Percentiles rank a stretch among this genome's conserved stretches.
These are phyloP conservation scores for Gallinago undulata DNA, from an alignment of 2,113 vertebrate genomes.

Conservation along the genomic window DNA sequence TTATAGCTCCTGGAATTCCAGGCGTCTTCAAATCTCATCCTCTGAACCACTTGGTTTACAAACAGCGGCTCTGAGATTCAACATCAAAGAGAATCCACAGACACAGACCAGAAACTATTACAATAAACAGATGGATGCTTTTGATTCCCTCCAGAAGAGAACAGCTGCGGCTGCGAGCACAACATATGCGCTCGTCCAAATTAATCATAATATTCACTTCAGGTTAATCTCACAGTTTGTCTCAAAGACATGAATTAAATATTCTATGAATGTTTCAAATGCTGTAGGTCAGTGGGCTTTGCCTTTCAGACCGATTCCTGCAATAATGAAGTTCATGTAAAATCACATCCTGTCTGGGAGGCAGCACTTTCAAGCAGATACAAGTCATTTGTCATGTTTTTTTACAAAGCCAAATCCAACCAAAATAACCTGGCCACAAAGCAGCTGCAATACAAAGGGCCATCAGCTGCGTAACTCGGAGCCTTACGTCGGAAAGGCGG, in stretches of 20 bases:
- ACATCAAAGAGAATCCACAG: neutral
- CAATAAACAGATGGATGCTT: neutral
- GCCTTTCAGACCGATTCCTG: neutral
- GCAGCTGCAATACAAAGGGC: neutral
- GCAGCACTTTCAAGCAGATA: neutral
- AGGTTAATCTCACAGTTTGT: neutral
- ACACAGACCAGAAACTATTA: neutral
- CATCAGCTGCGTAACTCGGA: neutral
- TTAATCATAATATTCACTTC: neutral
- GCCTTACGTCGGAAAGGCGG: neutral
- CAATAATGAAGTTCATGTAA: neutral
- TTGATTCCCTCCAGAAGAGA: neutral
- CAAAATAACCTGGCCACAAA: neutral
- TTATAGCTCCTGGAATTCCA: neutral
- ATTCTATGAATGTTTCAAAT: neutral
- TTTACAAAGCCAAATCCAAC: neutral
- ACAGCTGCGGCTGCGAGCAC: neutral
- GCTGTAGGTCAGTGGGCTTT: neutral
- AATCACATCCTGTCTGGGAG: neutral
- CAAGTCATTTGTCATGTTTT: neutral
- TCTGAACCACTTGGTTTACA: neutral
- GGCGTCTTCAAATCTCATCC: neutral
- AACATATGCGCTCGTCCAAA: neutral
- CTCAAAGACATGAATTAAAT: neutral
- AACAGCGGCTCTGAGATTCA: neutral